Base-by-base conservation (phyloP, 2,113 vertebrate species). In the Micronisus gabar region DNA sequence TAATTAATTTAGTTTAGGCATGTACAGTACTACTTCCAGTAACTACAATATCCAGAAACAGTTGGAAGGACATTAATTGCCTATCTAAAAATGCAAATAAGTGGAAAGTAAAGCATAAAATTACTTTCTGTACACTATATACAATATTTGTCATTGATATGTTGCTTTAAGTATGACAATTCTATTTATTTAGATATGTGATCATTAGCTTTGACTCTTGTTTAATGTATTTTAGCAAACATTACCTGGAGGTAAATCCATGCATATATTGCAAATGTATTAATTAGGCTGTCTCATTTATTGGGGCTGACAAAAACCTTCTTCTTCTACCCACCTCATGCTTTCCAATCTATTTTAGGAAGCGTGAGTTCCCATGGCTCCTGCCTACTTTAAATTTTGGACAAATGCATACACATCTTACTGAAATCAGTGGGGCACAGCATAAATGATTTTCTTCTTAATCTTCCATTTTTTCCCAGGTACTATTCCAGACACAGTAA, bases 11-110 rank as follows among this genome's bases (percentile, higher is more conserved):
- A 47, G 15, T 78, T 88, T 86, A 63, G 14, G 34, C 75, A 53
- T 0, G 0, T 2, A 3, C 40, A 45, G 26, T 43, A 61, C 6
- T 63, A 47, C 6, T 86, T 25, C 27, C 30, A 65, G 34, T 75
- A 81, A 68, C n/a, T 80, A 34, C 36, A 75, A 38, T 70, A 95
- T 62, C 55, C 36, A 88, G 80, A 83, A 95, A 86, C 63, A 92
- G 59, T 75, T 91, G 76, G 75, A 88, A 90, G 27, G 13, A 88
- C 63, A 81, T 81, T 83, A 91, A 86, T 53, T 19, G 17, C 45
- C 88, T 81, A 81, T 89, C 50, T 91, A 89, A 93, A 95, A 81
- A 86, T 88, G 53, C 26, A 96, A 83, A 70, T 86, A 90, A 90
- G 40, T 83, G 68, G 53, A 95, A 93, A 92, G 45, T 50, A 75